Evolutionary conservation across 2,797 vertebrate genomes (phyloP).

Genomic region (Hipposideros larvatus): DNA sequence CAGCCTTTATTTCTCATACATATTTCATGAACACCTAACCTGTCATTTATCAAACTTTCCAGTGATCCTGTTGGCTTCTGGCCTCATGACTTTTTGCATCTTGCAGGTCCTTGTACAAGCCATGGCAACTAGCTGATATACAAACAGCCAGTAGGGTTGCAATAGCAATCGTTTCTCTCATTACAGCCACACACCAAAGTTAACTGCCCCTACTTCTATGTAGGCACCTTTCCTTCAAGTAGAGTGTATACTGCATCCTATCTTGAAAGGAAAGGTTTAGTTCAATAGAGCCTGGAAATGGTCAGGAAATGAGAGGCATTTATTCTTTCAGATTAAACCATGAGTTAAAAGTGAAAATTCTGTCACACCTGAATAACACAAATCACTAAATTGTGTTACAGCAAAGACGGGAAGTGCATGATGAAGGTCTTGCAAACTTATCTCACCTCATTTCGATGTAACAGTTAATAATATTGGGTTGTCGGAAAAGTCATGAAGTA

Average conservation of each 20-base stretch:
- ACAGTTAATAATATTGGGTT: not conserved
- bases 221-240: not conserved
- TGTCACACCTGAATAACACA: not conserved
- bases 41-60: not conserved
- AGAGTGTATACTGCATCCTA: not conserved
- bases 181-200: not conserved
- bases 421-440: not conserved
- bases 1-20: not conserved
- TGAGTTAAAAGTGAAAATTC: not conserved
- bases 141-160: not conserved
- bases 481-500: too few relatives aligned
- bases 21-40: not conserved
- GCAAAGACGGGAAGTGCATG: not conserved
- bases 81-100: not conserved
- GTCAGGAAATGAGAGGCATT: not conserved
- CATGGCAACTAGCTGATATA: not conserved
- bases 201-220: not conserved
- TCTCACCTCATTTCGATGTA: not conserved
- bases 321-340: constrained; percentile 7
- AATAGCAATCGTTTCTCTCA: not conserved
- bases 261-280: not conserved
- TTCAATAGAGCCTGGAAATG: not conserved
- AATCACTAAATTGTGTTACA: not conserved
- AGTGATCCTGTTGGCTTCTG: not conserved
- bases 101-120: not conserved